A percentile compares a stretch with the other conserved stretches of the same genome.
These are phyloP conservation scores for Heliconius erato DNA, from an alignment of 2,888 invertebrate species.

Conservation along the genomic window DNA sequence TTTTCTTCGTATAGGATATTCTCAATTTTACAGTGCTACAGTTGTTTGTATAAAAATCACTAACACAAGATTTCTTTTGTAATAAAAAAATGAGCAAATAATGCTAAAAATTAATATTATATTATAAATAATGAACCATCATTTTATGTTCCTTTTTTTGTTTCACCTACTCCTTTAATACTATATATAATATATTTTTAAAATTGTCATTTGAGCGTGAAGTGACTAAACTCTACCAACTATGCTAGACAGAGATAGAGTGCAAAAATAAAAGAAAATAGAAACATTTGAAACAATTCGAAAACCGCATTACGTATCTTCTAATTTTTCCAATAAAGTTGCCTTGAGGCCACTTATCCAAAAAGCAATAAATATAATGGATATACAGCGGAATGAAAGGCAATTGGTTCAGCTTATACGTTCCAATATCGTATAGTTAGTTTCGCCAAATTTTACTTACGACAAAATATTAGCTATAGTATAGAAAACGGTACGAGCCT, in stretches of 20 bases:
- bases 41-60: no score
- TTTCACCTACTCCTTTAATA: no score
- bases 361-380: conserved; percentile 80
- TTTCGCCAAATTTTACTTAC: conserved; percentile 28
- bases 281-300: conserved; percentile 51
- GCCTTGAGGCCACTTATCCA: conserved; percentile 71
- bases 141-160: no score
- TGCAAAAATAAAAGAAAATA: not conserved
- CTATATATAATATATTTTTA: no score
- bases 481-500: no score
- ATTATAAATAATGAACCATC: no score
- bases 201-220: not conserved
- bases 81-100: no score
- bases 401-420: conserved; percentile 66
- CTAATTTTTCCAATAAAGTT: conserved; percentile 68
- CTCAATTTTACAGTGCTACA: no score
- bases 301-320: conserved; percentile 49
- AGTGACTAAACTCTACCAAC: not conserved
- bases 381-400: conserved; percentile 71
- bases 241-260: not conserved
- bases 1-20: no score
- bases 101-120: no score
- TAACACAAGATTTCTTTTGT: no score
- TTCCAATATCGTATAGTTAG: conserved; percentile 58
- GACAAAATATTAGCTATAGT: not conserved